A percentile compares a stretch with the other conserved stretches of the same genome.
Conservation (phyloP, 2,797 vertebrate genomes). For the Apodemus agrarius region DNA sequence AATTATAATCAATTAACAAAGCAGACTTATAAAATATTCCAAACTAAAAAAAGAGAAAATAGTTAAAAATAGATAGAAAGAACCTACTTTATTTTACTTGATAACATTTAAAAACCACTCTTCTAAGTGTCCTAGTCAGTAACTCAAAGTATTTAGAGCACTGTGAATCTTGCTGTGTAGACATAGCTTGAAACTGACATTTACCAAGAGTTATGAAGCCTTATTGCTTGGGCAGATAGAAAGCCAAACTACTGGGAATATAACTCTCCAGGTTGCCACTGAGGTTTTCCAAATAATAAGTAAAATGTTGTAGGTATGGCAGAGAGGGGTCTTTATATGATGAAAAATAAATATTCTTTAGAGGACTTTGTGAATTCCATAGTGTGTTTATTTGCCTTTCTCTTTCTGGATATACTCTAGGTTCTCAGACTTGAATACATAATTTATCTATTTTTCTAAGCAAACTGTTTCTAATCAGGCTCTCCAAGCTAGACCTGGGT, state of each 20-base stretch:
- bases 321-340: background rate
- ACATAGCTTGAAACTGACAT: slow-evolving; percentile 46
- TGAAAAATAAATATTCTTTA: slow-evolving; percentile 33
- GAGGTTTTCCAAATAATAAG: slow-evolving; percentile 82
- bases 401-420: background rate
- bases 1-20: slow-evolving; percentile 15
- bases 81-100: background rate
- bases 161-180: background rate
- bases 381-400: background rate
- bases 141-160: slow-evolving; percentile 5
- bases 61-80: background rate
- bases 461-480: background rate
- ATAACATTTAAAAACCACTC: background rate
- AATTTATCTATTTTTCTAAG: background rate
- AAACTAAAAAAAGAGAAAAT: background rate
- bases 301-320: slow-evolving; percentile 49
- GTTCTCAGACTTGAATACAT: slow-evolving; percentile 23
- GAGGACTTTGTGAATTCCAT: background rate
- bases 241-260: slow-evolving; percentile 73
- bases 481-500: background rate
- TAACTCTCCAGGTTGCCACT: slow-evolving; percentile 67
- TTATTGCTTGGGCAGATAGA: slow-evolving; percentile 81
- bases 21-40: background rate
- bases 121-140: background rate
- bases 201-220: slow-evolving; percentile 79